A percentile compares a stretch with the other conserved stretches of the same genome.
Evolutionary conservation across 2,888 invertebrate species (phyloP).

Genomic region (Leistus spinibarbis): DNA sequence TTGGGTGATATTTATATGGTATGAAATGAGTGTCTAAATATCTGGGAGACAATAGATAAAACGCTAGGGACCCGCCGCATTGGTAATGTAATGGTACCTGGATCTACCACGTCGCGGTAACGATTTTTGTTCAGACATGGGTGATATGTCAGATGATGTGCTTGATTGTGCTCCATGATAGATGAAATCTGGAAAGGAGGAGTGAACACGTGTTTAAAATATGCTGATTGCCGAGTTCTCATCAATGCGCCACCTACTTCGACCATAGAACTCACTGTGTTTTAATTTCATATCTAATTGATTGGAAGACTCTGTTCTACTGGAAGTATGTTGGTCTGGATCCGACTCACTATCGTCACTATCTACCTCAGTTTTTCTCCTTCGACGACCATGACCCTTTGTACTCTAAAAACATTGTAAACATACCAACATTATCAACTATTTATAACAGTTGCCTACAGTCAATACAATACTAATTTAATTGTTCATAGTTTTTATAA

Average conservation of each 20-base stretch:
- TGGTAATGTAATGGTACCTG: conserved; percentile 16
- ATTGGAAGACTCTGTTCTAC: conserved; percentile 76
- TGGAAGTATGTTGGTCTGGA: conserved; percentile 73
- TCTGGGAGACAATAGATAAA: not conserved
- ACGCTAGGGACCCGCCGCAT: not conserved
- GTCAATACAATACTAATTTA: no score
- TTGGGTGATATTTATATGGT: not conserved
- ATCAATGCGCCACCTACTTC: conserved; percentile 29
- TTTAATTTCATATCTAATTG: conserved; percentile 74
- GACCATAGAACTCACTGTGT: conserved; percentile 63
- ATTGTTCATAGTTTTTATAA: not conserved
- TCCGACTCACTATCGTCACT: conserved; percentile 79
- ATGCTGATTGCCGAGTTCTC: not conserved
- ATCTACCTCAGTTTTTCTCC: conserved; percentile 68
- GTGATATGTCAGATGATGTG: conserved; percentile 78
- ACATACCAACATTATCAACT: no score
- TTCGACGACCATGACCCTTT: conserved; percentile 65
- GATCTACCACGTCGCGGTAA: conserved; percentile 68
- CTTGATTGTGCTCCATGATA: conserved; percentile 78
- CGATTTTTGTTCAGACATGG: conserved; percentile 79
- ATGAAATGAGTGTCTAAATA: not conserved
- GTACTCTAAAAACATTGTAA: conserved; percentile 58
- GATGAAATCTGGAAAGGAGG: conserved; percentile 66
- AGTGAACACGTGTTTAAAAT: not conserved
- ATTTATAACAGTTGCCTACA: no score